phyloP scores from a whole-genome alignment of 1,140 invertebrate species.

The Pogonognathellus flavescens region DNA sequence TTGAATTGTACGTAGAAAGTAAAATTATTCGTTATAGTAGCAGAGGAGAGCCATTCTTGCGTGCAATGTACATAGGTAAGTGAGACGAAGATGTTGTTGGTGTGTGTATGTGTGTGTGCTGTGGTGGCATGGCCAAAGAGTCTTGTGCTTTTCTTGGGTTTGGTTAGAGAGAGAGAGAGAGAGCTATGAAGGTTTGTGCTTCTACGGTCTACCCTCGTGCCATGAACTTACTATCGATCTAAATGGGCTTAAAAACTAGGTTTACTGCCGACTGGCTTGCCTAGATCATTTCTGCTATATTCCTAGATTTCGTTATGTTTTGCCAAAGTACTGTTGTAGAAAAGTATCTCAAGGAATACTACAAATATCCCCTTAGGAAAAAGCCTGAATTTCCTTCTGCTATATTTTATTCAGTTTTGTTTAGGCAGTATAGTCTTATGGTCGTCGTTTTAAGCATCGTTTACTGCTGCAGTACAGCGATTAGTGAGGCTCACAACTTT shows the following conservation, averaged over 20 bases:
- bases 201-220: constrained; percentile 28
- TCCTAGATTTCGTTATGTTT: neutral
- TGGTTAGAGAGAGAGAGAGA: neutral
- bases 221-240: constrained; percentile 43
- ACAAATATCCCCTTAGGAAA: constrained; percentile 27
- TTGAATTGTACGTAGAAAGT: neutral
- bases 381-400: constrained; percentile 23
- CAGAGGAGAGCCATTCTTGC: neutral
- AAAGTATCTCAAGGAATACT: neutral
- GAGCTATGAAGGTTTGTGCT: neutral
- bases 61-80: neutral
- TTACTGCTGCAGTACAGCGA: constrained; percentile 36
- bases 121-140: no score
- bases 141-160: no score
- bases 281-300: constrained; percentile 42
- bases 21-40: neutral
- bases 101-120: neutral
- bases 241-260: constrained; percentile 53
- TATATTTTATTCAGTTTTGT: constrained; percentile 49
- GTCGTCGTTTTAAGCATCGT: constrained; percentile 39
- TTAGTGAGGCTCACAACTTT: constrained; percentile 41
- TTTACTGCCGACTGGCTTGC: constrained; percentile 45
- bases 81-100: neutral
- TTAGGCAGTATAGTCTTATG: constrained; percentile 22
- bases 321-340: neutral